These are phyloP conservation scores for Harpalus rufipes DNA, from an alignment of 2,888 invertebrate species.

Conservation along the genomic window DNA sequence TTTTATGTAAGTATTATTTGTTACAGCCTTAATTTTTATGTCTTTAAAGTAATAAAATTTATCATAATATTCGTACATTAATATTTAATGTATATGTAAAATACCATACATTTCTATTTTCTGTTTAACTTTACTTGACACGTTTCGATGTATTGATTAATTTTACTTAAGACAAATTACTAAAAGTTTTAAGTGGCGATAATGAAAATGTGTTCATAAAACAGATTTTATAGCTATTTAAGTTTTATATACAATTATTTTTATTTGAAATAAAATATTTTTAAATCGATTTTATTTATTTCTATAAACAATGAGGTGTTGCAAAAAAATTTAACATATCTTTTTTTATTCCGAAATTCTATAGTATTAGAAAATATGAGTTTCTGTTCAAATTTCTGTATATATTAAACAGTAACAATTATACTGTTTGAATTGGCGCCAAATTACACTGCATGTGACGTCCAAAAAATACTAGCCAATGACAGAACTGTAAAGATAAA, in stretches of 20 bases:
- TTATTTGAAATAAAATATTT: neutral
- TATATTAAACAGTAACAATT: too few species aligned
- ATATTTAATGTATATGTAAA: neutral
- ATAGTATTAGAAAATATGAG: too few species aligned
- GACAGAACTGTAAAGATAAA: too few species aligned
- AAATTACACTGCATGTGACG: too few species aligned
- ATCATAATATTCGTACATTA: neutral
- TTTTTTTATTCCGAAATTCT: too few species aligned
- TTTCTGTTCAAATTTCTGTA: too few species aligned
- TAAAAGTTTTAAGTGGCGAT: neutral
- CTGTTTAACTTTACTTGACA: neutral
- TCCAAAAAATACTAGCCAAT: too few species aligned
- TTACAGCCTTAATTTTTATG: neutral
- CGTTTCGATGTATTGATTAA: neutral
- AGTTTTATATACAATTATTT: neutral
- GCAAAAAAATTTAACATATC: too few species aligned
- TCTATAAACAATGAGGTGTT: too few species aligned
- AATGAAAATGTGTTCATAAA: neutral
- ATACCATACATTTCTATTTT: neutral
- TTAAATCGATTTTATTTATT: neutral
- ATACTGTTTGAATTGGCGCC: too few species aligned
- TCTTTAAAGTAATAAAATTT: neutral
- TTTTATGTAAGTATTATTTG: slow-evolving; percentile 13
- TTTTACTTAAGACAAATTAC: neutral
- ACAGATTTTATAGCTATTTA: slow-evolving; percentile 5